Base-by-base conservation (phyloP, 2,888 invertebrate genomes). In the Ophraella communa region DNA sequence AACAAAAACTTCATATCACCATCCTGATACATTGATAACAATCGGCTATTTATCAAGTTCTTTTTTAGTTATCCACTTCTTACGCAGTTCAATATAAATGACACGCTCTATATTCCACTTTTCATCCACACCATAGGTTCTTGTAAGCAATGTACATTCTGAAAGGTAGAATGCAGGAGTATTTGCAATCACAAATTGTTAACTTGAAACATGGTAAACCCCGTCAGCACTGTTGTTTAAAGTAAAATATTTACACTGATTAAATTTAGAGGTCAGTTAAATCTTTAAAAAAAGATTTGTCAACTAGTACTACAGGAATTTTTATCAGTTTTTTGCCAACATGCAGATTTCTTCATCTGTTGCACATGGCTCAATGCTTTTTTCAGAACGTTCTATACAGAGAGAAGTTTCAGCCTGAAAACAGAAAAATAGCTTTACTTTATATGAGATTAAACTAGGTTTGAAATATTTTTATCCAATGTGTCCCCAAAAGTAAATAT, bases 301-400 rank as follows among this genome's bases (percentile, higher is more conserved):
- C 14, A 39, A 39, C 14, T 17, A 17, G 39, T 39, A 17, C 39
- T 5, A 17, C 4, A 17, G 14, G 7, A 17, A 39, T 39, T 17
- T 24, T 65, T 39, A 68, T 51, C 57, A 68, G n/a, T 45, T 57
- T 24, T 27, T 56, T n/a, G 57, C 30, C 35, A 76, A 64, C 73
- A 77, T 77, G 44, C 68, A 71, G 4, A 74, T 74, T 73, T 76
- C 76, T 71, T 79, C 79, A 42, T 77, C 76, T 11, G 73, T 69
- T 21, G 71, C 66, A 45, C 68, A 67, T 30, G 69, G 71, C 44
- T 74, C 76, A 5, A 72, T 62, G 70, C 66, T 57, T 67, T 71
- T 62, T 63, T 73, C 54, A 51, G 65, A 24, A 59, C 53, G 27
- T 63, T 69, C 73, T 33, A 71, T 51, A 56, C 74, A 74, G 20